Evolutionary conservation across 2,888 invertebrate species (phyloP).

Genomic region (Cantharis lateralis): DNA sequence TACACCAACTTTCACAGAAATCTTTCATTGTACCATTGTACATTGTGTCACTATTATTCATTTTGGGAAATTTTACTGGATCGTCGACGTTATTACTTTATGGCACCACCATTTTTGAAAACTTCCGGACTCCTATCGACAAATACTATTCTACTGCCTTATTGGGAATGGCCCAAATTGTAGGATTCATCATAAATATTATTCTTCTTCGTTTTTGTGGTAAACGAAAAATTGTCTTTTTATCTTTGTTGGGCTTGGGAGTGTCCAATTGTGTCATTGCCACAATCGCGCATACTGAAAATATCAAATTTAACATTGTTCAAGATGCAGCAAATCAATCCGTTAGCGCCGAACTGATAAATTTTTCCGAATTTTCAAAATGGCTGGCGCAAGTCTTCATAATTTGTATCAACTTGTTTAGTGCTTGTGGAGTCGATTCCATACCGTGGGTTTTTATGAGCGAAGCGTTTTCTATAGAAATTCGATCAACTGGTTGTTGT

Average conservation of each 20-base stretch:
- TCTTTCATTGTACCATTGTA: conserved; percentile 72
- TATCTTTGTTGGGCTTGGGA: conserved; percentile 69
- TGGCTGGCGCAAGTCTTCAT: conserved; percentile 74
- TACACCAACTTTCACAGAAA: conserved; percentile 58
- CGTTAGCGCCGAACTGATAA: neutral
- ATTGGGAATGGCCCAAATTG: conserved; percentile 71
- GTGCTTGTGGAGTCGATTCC: conserved; percentile 71
- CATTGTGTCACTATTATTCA: conserved; percentile 69
- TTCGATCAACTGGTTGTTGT: conserved; percentile 73
- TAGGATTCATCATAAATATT: conserved; percentile 70
- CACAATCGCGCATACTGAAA: conserved; percentile 56
- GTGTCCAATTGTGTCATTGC: conserved; percentile 67
- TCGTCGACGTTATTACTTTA: conserved; percentile 75
- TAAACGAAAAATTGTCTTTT: conserved; percentile 69
- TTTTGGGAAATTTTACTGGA: conserved; percentile 76
- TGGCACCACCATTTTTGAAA: conserved; percentile 74
- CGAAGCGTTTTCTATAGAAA: conserved; percentile 73
- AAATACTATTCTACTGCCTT: conserved; percentile 76
- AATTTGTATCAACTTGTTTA: conserved; percentile 68
- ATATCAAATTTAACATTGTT: conserved; percentile 31
- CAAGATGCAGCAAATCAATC: neutral
- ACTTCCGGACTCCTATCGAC: conserved; percentile 73
- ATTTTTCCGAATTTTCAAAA: conserved; percentile 10
- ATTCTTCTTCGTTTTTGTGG: conserved; percentile 72
- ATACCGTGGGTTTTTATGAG: conserved; percentile 82